phyloP scores from a whole-genome alignment of 2,113 vertebrate genomes.

The Lepisosteus osseus region DNA sequence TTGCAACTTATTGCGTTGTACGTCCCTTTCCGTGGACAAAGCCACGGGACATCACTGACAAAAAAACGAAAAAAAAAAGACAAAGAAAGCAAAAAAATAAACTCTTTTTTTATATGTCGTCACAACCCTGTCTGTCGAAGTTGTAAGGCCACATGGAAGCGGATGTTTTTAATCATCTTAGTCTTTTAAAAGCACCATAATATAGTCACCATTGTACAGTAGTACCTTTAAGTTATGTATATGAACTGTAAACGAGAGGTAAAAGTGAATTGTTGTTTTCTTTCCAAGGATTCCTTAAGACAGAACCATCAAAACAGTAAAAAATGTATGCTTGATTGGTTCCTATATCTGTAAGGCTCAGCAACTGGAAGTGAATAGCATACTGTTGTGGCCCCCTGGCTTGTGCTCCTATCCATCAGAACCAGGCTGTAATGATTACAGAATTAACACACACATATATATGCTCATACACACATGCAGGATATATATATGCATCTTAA shows the following conservation, averaged over 20 bases:
- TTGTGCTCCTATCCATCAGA: slow-evolving; percentile 10
- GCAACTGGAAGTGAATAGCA: slow-evolving; percentile 58
- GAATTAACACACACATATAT: slow-evolving; percentile 17
- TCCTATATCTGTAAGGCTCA: slow-evolving; percentile 73
- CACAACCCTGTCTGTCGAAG: slow-evolving; percentile 44
- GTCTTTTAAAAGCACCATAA: slow-evolving; percentile 84
- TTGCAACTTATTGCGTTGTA: slow-evolving; percentile 20
- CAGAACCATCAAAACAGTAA: slow-evolving; percentile 82
- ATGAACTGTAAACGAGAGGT: slow-evolving; percentile 99
- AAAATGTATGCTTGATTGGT: slow-evolving; percentile 58
- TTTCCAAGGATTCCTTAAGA: slow-evolving; percentile 72
- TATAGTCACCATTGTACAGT: slow-evolving; percentile 92
- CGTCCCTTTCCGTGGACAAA: slow-evolving; percentile 15
- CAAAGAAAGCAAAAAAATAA: slow-evolving; percentile 16
- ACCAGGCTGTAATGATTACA: slow-evolving; percentile 19
- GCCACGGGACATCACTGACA: slow-evolving; percentile 8
- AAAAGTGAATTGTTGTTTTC: slow-evolving; percentile 84
- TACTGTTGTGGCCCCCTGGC: not conserved
- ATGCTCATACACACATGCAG: slow-evolving; percentile 34
- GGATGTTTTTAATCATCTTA: slow-evolving; percentile 82
- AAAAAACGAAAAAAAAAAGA: slow-evolving; percentile 12
- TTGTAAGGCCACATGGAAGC: slow-evolving; percentile 78
- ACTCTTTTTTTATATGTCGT: not conserved
- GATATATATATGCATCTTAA: slow-evolving; percentile 31
- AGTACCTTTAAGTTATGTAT: slow-evolving; percentile 94